Percentiles rank a stretch among this genome's conserved stretches.
Evolutionary conservation across 2,888 invertebrate species (phyloP).

Genomic region (Agrotis puta): DNA sequence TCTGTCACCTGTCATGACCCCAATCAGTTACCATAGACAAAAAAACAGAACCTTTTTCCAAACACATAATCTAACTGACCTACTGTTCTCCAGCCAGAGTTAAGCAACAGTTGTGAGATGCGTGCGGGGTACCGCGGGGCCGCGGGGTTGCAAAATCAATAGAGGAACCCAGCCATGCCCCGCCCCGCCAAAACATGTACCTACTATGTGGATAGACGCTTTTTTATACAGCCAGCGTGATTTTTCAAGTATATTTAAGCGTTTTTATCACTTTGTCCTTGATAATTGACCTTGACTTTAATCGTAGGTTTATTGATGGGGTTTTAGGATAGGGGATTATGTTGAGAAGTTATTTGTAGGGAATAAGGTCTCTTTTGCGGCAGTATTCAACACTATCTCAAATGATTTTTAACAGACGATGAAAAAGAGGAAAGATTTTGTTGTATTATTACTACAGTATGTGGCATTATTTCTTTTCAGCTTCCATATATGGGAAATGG

Average conservation of each 20-base stretch:
- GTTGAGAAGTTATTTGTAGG: neutral
- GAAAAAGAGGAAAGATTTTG: neutral
- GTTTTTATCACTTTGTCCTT: slow-evolving; percentile 28
- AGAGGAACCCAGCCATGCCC: slow-evolving; percentile 79
- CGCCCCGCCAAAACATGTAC: slow-evolving; percentile 77
- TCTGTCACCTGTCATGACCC: no score
- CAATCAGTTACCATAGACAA: neutral
- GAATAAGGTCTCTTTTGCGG: neutral
- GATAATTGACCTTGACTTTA: slow-evolving; percentile 37
- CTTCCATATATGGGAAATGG: no score
- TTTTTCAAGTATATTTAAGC: slow-evolving; percentile 62
- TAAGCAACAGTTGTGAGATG: slow-evolving; percentile 90
- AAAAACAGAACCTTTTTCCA: neutral
- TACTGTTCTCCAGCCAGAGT: slow-evolving; percentile 69
- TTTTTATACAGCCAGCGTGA: slow-evolving; percentile 74
- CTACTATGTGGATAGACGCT: slow-evolving; percentile 79
- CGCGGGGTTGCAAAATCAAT: slow-evolving; percentile 84
- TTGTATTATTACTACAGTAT: neutral
- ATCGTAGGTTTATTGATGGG: neutral
- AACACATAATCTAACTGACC: slow-evolving; percentile 59
- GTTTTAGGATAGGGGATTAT: neutral
- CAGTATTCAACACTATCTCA: neutral
- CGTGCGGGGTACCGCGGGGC: slow-evolving; percentile 79
- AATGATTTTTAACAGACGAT: neutral
- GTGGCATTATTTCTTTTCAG: neutral